phyloP scores from a whole-genome alignment of 2,113 vertebrate species.

The Irena cyanogastra region DNA sequence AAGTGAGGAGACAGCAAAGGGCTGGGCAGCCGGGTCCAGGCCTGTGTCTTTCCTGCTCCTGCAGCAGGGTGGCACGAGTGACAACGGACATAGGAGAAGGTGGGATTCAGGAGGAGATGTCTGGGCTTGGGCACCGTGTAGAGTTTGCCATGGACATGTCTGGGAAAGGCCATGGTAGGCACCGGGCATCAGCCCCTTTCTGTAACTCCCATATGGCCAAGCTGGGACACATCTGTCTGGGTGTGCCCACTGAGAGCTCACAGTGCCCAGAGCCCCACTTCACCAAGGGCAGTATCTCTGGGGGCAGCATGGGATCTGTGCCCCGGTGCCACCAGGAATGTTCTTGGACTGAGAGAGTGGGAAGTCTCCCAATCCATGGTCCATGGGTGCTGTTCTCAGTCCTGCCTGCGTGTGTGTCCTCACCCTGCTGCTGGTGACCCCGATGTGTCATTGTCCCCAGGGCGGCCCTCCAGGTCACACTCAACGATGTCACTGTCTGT shows the following conservation, averaged over 20 bases:
- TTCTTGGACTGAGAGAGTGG: not conserved
- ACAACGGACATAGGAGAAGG: not conserved
- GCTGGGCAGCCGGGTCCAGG: not conserved
- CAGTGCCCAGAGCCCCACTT: not conserved
- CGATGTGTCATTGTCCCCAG: constrained; percentile 49
- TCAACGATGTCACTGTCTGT: constrained; percentile 95
- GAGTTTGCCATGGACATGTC: not conserved
- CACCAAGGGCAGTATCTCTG: not conserved
- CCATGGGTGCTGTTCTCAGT: rapidly evolving
- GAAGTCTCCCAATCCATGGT: not conserved
- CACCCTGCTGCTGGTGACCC: not conserved
- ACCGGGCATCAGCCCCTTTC: not conserved
- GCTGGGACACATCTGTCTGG: rapidly evolving
- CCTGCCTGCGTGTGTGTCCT: not conserved
- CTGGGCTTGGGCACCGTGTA: rapidly evolving
- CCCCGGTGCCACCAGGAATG: rapidly evolving
- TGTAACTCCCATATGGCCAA: not conserved
- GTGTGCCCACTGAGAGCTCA: not conserved
- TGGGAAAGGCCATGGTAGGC: not conserved
- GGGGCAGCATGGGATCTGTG: not conserved
- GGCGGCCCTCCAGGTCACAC: constrained; percentile 85
- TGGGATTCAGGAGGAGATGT: not conserved
- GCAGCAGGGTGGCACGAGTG: not conserved
- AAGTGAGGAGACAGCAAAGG: not conserved
- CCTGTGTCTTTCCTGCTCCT: not conserved